A percentile compares a stretch with the other conserved stretches of the same genome.
phyloP scores from a whole-genome alignment of 2,113 vertebrate genomes.

The Lutjanus erythropterus region DNA sequence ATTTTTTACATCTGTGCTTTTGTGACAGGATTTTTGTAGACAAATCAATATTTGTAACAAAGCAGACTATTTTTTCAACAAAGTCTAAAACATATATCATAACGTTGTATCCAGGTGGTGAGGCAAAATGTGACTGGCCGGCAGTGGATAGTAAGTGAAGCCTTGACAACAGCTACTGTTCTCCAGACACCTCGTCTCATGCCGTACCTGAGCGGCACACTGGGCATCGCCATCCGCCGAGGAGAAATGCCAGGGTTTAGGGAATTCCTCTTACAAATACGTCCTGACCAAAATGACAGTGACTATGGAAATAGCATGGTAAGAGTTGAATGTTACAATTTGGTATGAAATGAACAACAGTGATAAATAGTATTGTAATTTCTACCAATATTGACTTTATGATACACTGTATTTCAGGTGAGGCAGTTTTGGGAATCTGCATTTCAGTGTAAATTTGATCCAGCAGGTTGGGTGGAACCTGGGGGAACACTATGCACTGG shows the following conservation, averaged over 20 bases:
- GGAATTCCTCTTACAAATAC: not conserved
- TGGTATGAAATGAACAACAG: no score
- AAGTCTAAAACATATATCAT: not conserved
- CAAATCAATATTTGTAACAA: not conserved
- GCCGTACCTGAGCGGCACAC: slow-evolving; percentile 62
- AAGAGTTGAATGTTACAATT: no score
- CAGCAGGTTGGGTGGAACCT: slow-evolving; percentile 6
- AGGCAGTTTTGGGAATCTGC: not conserved
- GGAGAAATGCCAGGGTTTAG: slow-evolving; percentile 44
- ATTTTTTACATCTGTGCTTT: no score
- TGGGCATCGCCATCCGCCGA: slow-evolving; percentile 74
- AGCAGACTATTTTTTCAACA: not conserved
- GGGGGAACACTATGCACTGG: not conserved
- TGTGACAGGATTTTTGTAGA: not conserved
- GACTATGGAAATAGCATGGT: not conserved
- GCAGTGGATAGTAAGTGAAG: slow-evolving; percentile 81
- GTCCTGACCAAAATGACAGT: not conserved
- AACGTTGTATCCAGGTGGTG: slow-evolving; percentile 50
- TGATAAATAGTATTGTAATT: not conserved
- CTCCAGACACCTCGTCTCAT: slow-evolving; percentile 56
- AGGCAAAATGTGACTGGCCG: slow-evolving; percentile 73
- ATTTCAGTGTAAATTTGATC: not conserved
- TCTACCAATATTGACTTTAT: not conserved
- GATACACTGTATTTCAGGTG: not conserved
- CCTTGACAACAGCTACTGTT: slow-evolving; percentile 51